A percentile compares a stretch with the other conserved stretches of the same genome.
Evolutionary conservation across 1,140 invertebrate species (phyloP).

Genomic region (Trinorchestia longiramus): DNA sequence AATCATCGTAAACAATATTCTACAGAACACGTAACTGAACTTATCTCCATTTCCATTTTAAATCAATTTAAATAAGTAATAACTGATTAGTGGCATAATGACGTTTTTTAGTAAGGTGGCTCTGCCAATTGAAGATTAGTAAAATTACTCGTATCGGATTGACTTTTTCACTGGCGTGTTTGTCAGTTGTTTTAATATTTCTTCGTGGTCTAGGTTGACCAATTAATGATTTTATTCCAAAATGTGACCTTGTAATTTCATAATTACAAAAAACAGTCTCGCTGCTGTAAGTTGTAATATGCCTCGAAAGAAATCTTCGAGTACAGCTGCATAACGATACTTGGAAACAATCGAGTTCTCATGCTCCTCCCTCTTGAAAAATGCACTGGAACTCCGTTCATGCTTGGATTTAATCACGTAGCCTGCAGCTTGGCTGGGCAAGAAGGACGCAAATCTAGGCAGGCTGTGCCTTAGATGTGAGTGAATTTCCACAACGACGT

Average conservation of each 20-base stretch:
- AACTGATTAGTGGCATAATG: too few relatives aligned
- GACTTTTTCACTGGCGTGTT: too few relatives aligned
- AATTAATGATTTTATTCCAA: not conserved
- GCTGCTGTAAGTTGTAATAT: not conserved
- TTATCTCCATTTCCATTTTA: too few relatives aligned
- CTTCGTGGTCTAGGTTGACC: too few relatives aligned
- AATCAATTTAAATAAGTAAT: too few relatives aligned
- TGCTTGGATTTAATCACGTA: not conserved
- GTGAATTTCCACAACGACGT: not conserved
- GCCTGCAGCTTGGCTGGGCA: not conserved
- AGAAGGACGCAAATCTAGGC: not conserved
- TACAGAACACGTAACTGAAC: too few relatives aligned
- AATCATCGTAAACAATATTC: too few relatives aligned
- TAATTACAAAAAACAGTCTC: not conserved
- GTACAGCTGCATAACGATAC: not conserved
- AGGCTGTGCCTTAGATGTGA: not conserved
- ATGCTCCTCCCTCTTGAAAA: not conserved
- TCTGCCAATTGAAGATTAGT: too few relatives aligned
- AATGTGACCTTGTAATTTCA: not conserved
- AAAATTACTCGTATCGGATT: too few relatives aligned
- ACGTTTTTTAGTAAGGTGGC: too few relatives aligned
- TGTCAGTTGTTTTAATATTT: too few relatives aligned
- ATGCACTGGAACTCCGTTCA: not conserved
- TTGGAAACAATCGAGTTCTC: not conserved
- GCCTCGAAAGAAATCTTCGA: too few relatives aligned